Evolutionary conservation across 2,113 vertebrate genomes (phyloP).

Genomic region (Neolamprologus ventralis): DNA sequence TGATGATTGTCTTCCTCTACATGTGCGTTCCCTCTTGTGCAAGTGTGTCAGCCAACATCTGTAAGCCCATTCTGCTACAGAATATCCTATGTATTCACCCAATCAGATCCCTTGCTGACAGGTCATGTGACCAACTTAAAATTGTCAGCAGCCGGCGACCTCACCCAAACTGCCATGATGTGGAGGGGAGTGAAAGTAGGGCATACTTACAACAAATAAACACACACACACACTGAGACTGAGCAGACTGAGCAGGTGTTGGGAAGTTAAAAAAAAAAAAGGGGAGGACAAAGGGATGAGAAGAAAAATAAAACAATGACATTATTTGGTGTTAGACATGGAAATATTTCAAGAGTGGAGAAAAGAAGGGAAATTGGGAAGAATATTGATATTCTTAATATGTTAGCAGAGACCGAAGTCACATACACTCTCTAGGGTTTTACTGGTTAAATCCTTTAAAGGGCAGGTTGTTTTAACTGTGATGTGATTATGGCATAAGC

Average conservation of each 20-base stretch:
- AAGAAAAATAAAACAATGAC: background rate
- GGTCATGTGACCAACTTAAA: slow-evolving; percentile 49
- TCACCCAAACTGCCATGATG: slow-evolving; percentile 51
- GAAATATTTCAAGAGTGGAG: background rate
- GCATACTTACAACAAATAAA: slow-evolving; percentile 36
- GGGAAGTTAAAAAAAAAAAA: background rate
- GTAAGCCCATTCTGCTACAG: slow-evolving; percentile 33
- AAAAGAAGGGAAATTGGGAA: background rate
- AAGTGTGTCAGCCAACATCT: slow-evolving; percentile 47
- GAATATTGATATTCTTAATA: background rate
- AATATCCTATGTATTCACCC: background rate
- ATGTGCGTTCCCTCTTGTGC: background rate
- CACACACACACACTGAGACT: background rate
- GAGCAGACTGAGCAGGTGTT: slow-evolving; percentile 18
- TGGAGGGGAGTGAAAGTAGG: slow-evolving; percentile 47
- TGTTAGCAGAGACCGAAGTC: background rate
- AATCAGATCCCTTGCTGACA: slow-evolving; percentile 10
- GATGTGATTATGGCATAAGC: background rate
- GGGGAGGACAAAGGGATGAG: background rate
- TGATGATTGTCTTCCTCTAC: background rate
- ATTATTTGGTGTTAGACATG: background rate
- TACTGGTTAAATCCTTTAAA: background rate
- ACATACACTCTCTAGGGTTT: background rate
- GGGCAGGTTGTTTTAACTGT: background rate
- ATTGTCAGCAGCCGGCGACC: slow-evolving; percentile 27